phyloP scores from a whole-genome alignment of 2,797 vertebrate species.

The Myioborus melanocephalus region DNA sequence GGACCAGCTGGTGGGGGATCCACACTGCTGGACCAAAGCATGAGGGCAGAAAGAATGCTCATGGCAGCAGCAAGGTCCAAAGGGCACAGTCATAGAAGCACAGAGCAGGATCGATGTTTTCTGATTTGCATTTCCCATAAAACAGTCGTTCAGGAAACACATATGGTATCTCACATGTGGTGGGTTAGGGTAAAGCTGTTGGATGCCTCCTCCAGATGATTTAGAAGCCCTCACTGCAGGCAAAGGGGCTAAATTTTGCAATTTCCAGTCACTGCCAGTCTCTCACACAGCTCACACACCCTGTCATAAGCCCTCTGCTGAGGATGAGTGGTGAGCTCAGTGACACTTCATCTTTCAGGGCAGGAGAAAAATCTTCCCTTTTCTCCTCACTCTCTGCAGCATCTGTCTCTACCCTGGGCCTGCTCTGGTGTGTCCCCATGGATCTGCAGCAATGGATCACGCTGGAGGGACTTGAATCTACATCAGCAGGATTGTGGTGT shows the following conservation, averaged over 20 bases:
- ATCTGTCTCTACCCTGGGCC: not conserved
- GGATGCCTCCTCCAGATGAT: not conserved
- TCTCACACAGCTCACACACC: rapidly evolving
- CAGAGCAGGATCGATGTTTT: not conserved
- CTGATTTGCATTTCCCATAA: not conserved
- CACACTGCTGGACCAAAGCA: rapidly evolving
- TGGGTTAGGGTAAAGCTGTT: not conserved
- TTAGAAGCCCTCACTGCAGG: not conserved
- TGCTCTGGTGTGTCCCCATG: rapidly evolving
- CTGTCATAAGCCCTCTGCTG: rapidly evolving
- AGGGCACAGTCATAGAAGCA: not conserved
- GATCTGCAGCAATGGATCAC: not conserved
- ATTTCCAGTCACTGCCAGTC: not conserved
- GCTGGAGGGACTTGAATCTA: not conserved
- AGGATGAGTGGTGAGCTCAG: not conserved
- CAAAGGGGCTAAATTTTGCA: not conserved
- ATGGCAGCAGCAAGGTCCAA: not conserved
- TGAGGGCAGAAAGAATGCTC: not conserved
- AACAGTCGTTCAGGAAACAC: not conserved
- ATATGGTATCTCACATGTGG: not conserved
- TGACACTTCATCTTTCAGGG: not conserved
- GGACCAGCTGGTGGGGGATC: not conserved
- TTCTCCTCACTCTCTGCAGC: not conserved
- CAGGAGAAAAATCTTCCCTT: not conserved
- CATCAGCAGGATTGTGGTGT: not conserved